phyloP scores from a whole-genome alignment of 2,888 invertebrate species.

The Subacronicta megacephala region DNA sequence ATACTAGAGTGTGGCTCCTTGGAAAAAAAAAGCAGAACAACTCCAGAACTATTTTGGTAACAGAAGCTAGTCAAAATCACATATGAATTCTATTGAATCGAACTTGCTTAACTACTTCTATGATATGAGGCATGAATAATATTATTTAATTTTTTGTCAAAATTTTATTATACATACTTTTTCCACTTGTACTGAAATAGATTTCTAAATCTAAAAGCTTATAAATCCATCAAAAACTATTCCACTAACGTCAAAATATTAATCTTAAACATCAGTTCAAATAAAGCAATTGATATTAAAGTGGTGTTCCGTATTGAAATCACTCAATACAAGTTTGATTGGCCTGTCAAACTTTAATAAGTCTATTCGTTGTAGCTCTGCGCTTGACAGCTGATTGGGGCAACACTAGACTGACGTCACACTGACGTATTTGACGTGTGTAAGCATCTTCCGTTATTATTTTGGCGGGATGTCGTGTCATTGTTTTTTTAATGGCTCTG shows the following conservation, averaged over 20 bases:
- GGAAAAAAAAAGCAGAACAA: too few relatives aligned
- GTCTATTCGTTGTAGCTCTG: constrained; percentile 41
- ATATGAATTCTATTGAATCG: too few relatives aligned
- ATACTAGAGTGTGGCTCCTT: too few relatives aligned
- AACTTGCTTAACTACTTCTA: too few relatives aligned
- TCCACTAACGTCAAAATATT: background rate
- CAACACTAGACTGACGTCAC: constrained; percentile 9
- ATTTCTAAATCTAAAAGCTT: too few relatives aligned
- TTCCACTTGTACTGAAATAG: too few relatives aligned
- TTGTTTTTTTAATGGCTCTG: background rate
- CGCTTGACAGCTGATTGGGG: constrained; percentile 50
- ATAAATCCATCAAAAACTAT: background rate
- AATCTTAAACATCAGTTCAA: constrained; percentile 3
- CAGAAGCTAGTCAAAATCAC: too few relatives aligned
- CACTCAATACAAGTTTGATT: constrained; percentile 61
- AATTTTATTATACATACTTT: too few relatives aligned
- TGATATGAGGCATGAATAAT: too few relatives aligned
- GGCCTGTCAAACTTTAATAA: constrained; percentile 61
- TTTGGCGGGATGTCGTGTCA: background rate
- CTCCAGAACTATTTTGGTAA: too few relatives aligned
- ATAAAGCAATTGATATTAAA: constrained; percentile 22
- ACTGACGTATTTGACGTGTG: constrained; percentile 12
- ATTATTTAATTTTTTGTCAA: too few relatives aligned
- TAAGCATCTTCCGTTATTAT: background rate
- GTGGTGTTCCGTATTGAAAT: constrained; percentile 37